Conservation (phyloP, 2,888 invertebrate genomes). For the Panzeria rudis region DNA sequence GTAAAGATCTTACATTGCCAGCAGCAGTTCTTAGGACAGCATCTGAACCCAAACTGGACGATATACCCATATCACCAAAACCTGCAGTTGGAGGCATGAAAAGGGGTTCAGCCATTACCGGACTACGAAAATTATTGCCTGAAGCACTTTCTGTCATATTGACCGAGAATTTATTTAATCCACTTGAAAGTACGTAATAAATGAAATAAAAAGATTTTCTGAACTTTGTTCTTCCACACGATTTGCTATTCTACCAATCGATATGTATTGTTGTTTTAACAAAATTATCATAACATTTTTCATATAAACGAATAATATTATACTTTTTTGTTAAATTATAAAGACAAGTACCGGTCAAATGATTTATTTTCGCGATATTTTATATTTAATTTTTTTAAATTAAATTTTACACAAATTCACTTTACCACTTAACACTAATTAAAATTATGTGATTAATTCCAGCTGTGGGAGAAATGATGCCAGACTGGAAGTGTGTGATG, state of each 20-base stretch:
- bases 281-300: neutral
- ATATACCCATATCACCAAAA: slow-evolving; percentile 34
- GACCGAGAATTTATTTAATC: neutral
- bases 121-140: slow-evolving; percentile 77
- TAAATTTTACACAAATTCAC: neutral
- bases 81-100: slow-evolving; percentile 75
- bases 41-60: slow-evolving; percentile 36
- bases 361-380: neutral
- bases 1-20: slow-evolving; percentile 79
- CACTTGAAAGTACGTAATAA: slow-evolving; percentile 3
- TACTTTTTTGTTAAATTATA: neutral
- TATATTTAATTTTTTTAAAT: neutral
- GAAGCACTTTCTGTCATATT: slow-evolving; percentile 77
- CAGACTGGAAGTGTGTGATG: neutral
- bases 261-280: neutral
- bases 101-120: slow-evolving; percentile 78
- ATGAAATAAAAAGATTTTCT: slow-evolving; percentile 25
- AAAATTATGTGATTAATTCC: neutral
- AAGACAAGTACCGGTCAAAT: neutral
- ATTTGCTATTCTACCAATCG: slow-evolving; percentile 17
- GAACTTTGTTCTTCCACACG: slow-evolving; percentile 69
- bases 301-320: neutral
- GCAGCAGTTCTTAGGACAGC: slow-evolving; percentile 78
- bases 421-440: neutral
- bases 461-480: slow-evolving; percentile 9